Evolutionary conservation across 30 jellyfish, hydroid and myxozoan genomes (phyloP), one percentile per base, ranked within the genome.

Genomic region (Hydra vulgaris): DNA sequence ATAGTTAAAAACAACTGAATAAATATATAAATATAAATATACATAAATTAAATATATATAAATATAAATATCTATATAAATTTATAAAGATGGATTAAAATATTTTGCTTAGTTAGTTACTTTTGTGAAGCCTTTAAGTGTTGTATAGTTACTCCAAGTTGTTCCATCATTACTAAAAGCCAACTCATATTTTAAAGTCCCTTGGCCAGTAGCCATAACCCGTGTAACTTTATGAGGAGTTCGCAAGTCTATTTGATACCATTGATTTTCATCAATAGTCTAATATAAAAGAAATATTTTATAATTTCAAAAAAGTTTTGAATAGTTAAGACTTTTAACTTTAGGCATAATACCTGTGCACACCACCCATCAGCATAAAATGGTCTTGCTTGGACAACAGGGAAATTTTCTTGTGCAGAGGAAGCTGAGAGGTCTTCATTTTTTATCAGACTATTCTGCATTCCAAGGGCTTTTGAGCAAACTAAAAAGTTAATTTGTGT

Each of bases 241-340:
- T 73, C 82, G 89, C 1, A 92, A 76, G 27, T 92, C 84, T 23
- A 92, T 87, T 77, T 92, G 96, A 52, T 82, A 88, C 98, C 98
- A 92, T 74, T 86, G 98, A 82, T 73, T 74, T 1, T n/a, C 87
- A 69, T 86, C 84, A 53, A 78, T 84, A 0, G 75, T 52, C 96
- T 88, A 73, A n/a, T 17, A 73, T 5, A 79, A 1, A 68, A n/a
- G 8, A 4, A 16, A 68, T 3, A n/a, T 3, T 8, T 3, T n/a
- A 20, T 3, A 68, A 68, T 68, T 3, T 68, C 8, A 68, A 8
- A n/a, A 68, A 68, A 23, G 75, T 20, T n/a, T 68, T n/a, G 26
- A 40, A 3, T 40, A 12, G 61, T 40, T 40, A 40, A 40, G 12
- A 40, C 12, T 40, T 40, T 40, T 12, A 40, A 40, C 8, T 40